A percentile compares a stretch with the other conserved stretches of the same genome.
Evolutionary conservation across 2,113 vertebrate genomes (phyloP).

Genomic region (Sapajus apella): DNA sequence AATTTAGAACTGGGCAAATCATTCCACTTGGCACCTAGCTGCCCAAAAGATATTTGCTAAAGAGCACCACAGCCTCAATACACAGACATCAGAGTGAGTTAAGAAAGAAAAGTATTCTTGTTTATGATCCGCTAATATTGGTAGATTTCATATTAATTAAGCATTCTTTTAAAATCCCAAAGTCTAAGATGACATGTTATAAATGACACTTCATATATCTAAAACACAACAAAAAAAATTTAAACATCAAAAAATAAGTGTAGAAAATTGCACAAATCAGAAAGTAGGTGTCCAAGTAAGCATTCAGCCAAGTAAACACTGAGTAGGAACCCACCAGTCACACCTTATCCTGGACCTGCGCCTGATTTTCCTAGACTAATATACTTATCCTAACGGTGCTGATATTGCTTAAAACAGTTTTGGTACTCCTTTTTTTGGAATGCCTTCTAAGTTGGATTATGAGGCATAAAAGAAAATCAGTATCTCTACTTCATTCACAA

Average conservation of each 20-base stretch:
- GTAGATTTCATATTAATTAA: neutral
- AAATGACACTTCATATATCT: neutral
- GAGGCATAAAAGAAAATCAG: neutral
- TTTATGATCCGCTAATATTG: neutral
- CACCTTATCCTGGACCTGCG: neutral
- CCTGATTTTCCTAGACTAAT: neutral
- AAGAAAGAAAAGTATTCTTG: neutral
- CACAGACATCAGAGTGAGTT: neutral
- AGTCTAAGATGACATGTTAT: neutral
- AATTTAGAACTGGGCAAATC: conserved; percentile 52
- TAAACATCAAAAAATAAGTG: neutral
- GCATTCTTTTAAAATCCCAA: neutral
- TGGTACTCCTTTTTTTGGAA: neutral
- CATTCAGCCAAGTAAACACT: neutral
- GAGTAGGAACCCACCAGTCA: neutral
- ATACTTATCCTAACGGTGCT: neutral
- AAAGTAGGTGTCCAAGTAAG: neutral
- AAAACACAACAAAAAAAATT: neutral
- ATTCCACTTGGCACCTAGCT: conserved; percentile 24
- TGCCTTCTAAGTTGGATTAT: neutral
- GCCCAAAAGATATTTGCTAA: neutral
- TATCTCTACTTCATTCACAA: neutral
- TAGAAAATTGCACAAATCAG: neutral
- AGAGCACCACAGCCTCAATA: neutral
- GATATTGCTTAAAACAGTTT: neutral